Evolutionary conservation across 2,888 invertebrate genomes (phyloP).

Genomic region (Diploptera punctata): DNA sequence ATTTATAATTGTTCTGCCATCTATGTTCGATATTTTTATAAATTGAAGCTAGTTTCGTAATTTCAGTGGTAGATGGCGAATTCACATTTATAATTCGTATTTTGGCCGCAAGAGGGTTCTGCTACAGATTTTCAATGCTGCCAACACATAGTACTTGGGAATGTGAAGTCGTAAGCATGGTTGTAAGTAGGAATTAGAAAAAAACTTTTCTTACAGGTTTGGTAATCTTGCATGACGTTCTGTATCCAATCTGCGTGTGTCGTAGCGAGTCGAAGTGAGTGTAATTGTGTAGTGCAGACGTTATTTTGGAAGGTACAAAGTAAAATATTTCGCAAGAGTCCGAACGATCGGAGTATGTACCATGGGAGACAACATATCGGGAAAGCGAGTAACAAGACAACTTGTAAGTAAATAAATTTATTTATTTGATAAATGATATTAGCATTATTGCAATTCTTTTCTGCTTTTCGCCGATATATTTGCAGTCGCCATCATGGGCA

Average conservation of each 20-base stretch:
- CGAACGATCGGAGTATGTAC: slow-evolving; percentile 16
- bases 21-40: neutral
- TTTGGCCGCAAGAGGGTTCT: neutral
- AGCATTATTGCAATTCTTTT: slow-evolving; percentile 17
- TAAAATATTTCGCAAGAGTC: slow-evolving; percentile 19
- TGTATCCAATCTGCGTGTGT: slow-evolving; percentile 23
- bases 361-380: slow-evolving; percentile 35
- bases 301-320: slow-evolving; percentile 4
- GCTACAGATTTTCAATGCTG: neutral
- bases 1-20: too few relatives aligned
- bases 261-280: slow-evolving; percentile 21
- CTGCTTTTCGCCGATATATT: slow-evolving; percentile 35
- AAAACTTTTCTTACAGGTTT: slow-evolving; percentile 15
- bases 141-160: slow-evolving; percentile 15
- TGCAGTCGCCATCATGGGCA: slow-evolving; percentile 66
- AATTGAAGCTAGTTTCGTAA: neutral
- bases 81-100: neutral
- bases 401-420: slow-evolving; percentile 59
- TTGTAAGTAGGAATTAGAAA: neutral
- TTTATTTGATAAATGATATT: neutral
- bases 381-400: slow-evolving; percentile 58
- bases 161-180: neutral
- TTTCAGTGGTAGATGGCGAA: neutral
- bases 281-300: slow-evolving; percentile 10
- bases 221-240: slow-evolving; percentile 26